Conservation (phyloP, 2,797 vertebrate genomes). For the Meriones psammophilus region DNA sequence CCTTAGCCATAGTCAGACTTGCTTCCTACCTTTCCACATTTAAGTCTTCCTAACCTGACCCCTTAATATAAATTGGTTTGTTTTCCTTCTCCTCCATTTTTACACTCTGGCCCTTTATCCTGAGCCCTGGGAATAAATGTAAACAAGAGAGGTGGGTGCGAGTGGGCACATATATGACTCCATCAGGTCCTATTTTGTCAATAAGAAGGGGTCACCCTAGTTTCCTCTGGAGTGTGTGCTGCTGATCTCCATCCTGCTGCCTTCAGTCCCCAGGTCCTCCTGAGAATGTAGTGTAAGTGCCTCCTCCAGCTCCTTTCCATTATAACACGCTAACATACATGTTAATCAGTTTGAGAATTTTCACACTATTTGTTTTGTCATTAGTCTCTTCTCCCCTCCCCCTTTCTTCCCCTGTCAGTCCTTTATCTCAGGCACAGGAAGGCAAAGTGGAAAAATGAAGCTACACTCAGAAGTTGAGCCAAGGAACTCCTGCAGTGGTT, state of each 20-base stretch:
- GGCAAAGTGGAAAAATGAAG: background rate
- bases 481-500: background rate
- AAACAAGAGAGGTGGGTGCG: background rate
- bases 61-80: background rate
- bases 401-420: background rate
- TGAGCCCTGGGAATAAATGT: background rate
- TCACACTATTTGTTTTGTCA: constrained; percentile 10
- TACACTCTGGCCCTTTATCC: background rate
- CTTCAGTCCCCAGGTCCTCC: background rate
- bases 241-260: background rate
- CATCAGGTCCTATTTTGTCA: background rate
- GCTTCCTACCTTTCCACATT: background rate
- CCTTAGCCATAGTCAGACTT: background rate
- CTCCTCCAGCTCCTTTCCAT: background rate
- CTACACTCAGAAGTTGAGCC: constrained; percentile 15
- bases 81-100: background rate
- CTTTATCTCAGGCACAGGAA: background rate
- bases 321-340: background rate
- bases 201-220: background rate
- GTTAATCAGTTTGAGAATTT: background rate
- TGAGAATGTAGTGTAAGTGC: background rate
- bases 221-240: background rate
- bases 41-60: background rate
- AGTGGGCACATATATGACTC: background rate
- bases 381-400: background rate